Evolutionary conservation across 1,140 invertebrate genomes (phyloP).

Genomic region (Tribolium madens): DNA sequence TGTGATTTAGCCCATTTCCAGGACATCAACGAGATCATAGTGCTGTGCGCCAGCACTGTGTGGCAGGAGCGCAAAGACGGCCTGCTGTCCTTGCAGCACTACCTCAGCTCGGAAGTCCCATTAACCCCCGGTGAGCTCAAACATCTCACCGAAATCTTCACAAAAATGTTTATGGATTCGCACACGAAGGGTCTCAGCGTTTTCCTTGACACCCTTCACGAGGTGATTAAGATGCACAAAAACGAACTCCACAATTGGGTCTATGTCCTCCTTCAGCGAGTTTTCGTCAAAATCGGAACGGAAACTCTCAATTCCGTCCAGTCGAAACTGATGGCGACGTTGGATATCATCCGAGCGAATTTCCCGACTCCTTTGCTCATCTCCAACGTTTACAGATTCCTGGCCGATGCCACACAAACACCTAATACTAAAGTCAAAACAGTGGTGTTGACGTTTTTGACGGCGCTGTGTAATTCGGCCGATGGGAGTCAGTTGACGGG

Average conservation of each 20-base stretch:
- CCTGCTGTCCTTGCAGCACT: constrained; percentile 82
- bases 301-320: constrained; percentile 92
- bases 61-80: constrained; percentile 96
- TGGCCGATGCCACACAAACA: constrained; percentile 91
- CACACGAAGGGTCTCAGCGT: constrained; percentile 95
- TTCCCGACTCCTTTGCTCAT: constrained; percentile 74
- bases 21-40: constrained; percentile 91
- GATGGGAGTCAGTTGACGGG: constrained; percentile 64
- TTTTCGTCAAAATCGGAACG: constrained; percentile 88
- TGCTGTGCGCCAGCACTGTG: constrained; percentile 85
- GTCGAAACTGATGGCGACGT: constrained; percentile 87
- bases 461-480: constrained; percentile 74
- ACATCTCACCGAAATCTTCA: constrained; percentile 90
- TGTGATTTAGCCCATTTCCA: constrained; percentile 62
- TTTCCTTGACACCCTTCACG: constrained; percentile 92
- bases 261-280: constrained; percentile 82
- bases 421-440: constrained; percentile 86
- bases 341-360: constrained; percentile 86
- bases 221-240: constrained; percentile 89
- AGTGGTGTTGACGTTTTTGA: constrained; percentile 75
- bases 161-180: constrained; percentile 97
- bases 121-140: constrained; percentile 80
- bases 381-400: constrained; percentile 75
- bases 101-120: constrained; percentile 78
- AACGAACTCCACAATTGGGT: constrained; percentile 92